phyloP scores from a whole-genome alignment of 2,113 vertebrate genomes.

The Cyanistes caeruleus region DNA sequence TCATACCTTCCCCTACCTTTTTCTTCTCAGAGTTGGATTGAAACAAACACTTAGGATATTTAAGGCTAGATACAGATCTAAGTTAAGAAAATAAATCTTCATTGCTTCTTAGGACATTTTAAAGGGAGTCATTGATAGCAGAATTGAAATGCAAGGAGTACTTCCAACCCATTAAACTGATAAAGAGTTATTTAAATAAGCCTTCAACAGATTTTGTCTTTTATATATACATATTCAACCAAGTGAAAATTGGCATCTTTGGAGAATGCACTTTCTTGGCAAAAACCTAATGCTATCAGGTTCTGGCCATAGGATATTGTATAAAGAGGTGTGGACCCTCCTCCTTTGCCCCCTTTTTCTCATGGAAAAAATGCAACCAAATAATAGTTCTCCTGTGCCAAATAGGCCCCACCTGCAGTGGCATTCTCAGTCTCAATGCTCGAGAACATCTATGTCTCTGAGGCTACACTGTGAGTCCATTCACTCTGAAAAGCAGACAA shows the following conservation, averaged over 20 bases:
- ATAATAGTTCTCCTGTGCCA: neutral
- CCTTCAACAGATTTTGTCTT: neutral
- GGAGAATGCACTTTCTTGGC: neutral
- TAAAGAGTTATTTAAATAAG: neutral
- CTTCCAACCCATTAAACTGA: neutral
- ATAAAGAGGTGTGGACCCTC: neutral
- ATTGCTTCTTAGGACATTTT: neutral
- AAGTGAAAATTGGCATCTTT: neutral
- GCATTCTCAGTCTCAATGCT: neutral
- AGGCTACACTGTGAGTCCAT: fast-evolving
- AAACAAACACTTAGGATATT: neutral
- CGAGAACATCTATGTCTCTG: neutral
- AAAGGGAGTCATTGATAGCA: neutral
- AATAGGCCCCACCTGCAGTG: neutral
- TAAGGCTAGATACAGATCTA: neutral
- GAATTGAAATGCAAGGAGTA: neutral
- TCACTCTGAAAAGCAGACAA: neutral
- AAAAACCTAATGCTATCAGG: neutral
- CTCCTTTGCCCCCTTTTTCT: fast-evolving
- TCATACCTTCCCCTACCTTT: neutral
- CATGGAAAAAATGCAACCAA: neutral
- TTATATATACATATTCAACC: neutral
- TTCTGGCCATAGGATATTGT: neutral
- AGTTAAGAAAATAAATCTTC: neutral
- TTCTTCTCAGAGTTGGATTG: neutral